phyloP scores from a whole-genome alignment of 1,140 invertebrate species.

The Drosophila orosa region DNA sequence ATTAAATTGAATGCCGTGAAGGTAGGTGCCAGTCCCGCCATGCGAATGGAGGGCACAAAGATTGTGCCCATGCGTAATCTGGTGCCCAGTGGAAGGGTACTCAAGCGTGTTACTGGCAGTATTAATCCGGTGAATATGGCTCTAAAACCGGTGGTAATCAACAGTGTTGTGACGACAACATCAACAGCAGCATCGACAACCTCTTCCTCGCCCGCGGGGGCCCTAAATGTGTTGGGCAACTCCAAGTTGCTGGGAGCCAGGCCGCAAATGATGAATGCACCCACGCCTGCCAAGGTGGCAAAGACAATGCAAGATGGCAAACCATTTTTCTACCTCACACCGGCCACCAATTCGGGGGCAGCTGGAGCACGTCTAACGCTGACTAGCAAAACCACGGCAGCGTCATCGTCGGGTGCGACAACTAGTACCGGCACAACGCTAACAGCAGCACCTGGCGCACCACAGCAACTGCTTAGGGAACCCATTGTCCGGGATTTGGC shows the following conservation, averaged over 20 bases:
- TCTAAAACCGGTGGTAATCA: conserved; percentile 70
- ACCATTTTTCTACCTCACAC: conserved; percentile 76
- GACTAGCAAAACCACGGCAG: conserved; percentile 65
- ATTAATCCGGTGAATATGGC: conserved; percentile 78
- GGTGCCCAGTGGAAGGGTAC: conserved; percentile 55
- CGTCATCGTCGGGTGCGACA: background rate
- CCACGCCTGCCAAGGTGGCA: conserved; percentile 73
- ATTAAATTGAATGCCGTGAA: conserved; percentile 71
- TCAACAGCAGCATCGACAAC: background rate
- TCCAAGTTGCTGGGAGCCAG: conserved; percentile 56
- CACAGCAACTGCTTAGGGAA: conserved; percentile 51
- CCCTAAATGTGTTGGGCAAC: conserved; percentile 43
- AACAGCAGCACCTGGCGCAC: conserved; percentile 3
- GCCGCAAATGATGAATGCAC: conserved; percentile 65
- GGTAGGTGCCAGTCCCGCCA: conserved; percentile 82
- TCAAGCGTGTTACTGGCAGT: conserved; percentile 65
- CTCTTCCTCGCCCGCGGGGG: conserved; percentile 12
- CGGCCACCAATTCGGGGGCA: conserved; percentile 74
- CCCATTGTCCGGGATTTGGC: conserved; percentile 74
- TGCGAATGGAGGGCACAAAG: conserved; percentile 76
- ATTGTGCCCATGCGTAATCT: conserved; percentile 69
- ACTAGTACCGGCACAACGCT: conserved; percentile 18
- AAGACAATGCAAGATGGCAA: conserved; percentile 78
- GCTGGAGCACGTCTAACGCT: conserved; percentile 77
- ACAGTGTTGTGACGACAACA: conserved; percentile 47